Evolutionary conservation across 2,888 invertebrate genomes (phyloP).

Genomic region (Hirtodrosophila histrioides): DNA sequence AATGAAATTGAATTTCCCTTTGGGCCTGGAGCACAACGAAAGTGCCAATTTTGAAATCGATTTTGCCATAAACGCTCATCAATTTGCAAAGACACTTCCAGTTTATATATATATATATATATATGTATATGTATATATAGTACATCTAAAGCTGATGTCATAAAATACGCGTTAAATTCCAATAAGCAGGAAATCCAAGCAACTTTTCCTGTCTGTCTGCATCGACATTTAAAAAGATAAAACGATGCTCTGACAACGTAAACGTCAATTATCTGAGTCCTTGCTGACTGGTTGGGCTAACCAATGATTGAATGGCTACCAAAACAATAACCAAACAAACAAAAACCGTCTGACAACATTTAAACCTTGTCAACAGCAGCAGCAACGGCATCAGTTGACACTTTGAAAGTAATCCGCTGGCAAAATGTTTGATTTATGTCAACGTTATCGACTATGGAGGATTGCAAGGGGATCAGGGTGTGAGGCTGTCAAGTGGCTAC

Average conservation of each 20-base stretch:
- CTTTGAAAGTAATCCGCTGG: slow-evolving; percentile 60
- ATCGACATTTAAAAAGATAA: slow-evolving; percentile 55
- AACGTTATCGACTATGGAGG: slow-evolving; percentile 30
- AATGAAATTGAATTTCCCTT: slow-evolving; percentile 39
- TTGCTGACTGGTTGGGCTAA: slow-evolving; percentile 6
- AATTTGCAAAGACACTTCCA: slow-evolving; percentile 6
- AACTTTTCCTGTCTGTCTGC: slow-evolving; percentile 33
- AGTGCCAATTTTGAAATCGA: slow-evolving; percentile 44
- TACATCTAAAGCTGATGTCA: slow-evolving; percentile 18
- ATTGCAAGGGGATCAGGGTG: too few relatives aligned
- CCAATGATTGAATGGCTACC: slow-evolving; percentile 56
- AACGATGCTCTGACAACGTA: slow-evolving; percentile 38
- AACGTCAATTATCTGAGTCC: slow-evolving; percentile 63
- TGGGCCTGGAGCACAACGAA: slow-evolving; percentile 4
- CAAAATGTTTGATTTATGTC: slow-evolving; percentile 73
- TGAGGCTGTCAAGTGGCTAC: slow-evolving; percentile 3
- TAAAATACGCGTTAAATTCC: slow-evolving; percentile 54
- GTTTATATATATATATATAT: too few relatives aligned
- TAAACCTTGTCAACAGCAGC: slow-evolving; percentile 53
- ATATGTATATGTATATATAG: not conserved
- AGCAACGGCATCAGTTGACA: slow-evolving; percentile 46
- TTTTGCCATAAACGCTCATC: slow-evolving; percentile 49
- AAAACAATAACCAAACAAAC: slow-evolving; percentile 44
- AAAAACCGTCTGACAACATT: slow-evolving; percentile 40
- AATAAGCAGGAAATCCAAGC: slow-evolving; percentile 59